Evolutionary conservation across 64 coral and sea anemone species (phyloP), one percentile per base, ranked within the genome.

Genomic region (Stichodactyla helianthus): DNA sequence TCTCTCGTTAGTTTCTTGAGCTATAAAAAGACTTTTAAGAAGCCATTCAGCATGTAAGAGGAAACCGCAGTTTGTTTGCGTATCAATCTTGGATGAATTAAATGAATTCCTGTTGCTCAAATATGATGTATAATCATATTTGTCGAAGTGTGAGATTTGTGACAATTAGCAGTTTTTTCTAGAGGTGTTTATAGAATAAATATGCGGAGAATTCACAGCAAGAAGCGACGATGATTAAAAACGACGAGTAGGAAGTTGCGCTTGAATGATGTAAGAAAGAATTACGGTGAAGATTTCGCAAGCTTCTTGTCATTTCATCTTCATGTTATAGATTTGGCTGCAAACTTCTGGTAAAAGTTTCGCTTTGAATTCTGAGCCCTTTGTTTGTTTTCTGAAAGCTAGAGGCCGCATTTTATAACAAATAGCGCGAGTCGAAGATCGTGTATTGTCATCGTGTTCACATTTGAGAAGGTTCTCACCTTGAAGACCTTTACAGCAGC

Each of bases 311-410:
- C 35, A 44, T 44, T 44, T 44, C 35, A 44, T 44, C 35, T 44
- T 44, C 35, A 0, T 3, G 35, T 1, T 44, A 44, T 23, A n/a
- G 22, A 65, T n/a, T 0, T 65, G 22, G 62, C 22, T 22, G 19
- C 62, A 22, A 65, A 65, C 19, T 7, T 1, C 9, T 65, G 0
- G 19, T n/a, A 0, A 65, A 22, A 6, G 18, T 65, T n/a, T 65
- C 62, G 62, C 62, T 23, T 65, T 65, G 18, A 65, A 65, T 74
- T 10, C 25, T 74, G 5, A 19, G 10, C 10, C 12, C 0, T 13
- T 74, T 74, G 68, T 74, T 74, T 74, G 68, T 74, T 74, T 74
- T 74, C 26, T 28, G 68, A 74, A 74, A 74, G 68, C 68, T 74
- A 23, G 68, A 5, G n/a, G 68, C 25, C 22, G 25, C 25, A 65